A percentile compares a stretch with the other conserved stretches of the same genome.
Evolutionary conservation across 1,140 invertebrate species (phyloP).

Genomic region (Teleogryllus occipitalis): DNA sequence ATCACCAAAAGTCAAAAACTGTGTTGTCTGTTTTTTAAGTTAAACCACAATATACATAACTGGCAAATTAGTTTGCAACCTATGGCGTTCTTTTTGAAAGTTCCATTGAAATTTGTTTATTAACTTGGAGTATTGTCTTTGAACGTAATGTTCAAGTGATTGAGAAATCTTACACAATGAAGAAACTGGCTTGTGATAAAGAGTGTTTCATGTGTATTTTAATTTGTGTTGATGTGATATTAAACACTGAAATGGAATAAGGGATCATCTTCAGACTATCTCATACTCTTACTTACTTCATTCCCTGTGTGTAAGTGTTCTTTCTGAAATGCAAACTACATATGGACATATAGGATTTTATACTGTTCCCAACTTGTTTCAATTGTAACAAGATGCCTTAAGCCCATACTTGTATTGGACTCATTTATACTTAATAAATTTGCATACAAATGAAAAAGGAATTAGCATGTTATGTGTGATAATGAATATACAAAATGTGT

Average conservation of each 20-base stretch:
- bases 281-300: neutral
- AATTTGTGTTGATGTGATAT: neutral
- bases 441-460: neutral
- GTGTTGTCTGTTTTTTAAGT: no score
- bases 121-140: no score
- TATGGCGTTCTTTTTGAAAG: no score
- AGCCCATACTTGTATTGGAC: constrained; percentile 3
- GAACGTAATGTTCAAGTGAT: no score
- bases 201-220: neutral
- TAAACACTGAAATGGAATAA: neutral
- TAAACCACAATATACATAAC: no score
- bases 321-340: neutral
- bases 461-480: constrained; percentile 1
- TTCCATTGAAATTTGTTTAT: no score
- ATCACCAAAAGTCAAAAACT: neutral
- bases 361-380: neutral
- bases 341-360: neutral
- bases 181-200: neutral
- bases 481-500: neutral
- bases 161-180: no score
- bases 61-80: no score
- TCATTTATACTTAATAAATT: neutral
- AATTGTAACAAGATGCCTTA: neutral
- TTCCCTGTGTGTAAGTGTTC: neutral
- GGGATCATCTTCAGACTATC: neutral